Conservation (phyloP, 1,140 invertebrate genomes). For the Chelonus insularis region DNA sequence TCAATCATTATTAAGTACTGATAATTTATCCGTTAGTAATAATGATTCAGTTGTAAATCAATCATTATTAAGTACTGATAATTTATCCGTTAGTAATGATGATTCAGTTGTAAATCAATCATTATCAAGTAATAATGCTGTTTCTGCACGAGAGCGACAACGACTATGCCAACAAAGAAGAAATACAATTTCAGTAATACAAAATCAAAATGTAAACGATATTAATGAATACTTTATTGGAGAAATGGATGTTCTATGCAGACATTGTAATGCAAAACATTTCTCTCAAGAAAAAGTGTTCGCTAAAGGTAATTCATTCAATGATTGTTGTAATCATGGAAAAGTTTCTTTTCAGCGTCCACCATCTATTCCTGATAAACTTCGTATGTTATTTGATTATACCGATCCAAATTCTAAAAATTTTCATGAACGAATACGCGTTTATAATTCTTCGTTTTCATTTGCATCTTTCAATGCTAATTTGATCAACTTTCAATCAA, state of each 20-base stretch:
- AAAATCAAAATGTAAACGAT: background rate
- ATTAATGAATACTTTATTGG: background rate
- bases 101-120: too few species aligned
- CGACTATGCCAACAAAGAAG: too few species aligned
- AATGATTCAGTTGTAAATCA: too few species aligned
- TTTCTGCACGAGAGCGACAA: too few species aligned
- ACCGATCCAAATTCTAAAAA: constrained; percentile 1
- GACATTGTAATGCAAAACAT: constrained; percentile 13
- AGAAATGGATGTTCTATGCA: constrained; percentile 5
- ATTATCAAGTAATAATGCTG: too few species aligned
- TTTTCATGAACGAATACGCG: constrained; percentile 15
- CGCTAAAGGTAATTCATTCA: constrained; percentile 1
- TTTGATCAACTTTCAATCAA: constrained; percentile 13
- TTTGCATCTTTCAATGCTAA: constrained; percentile 20
- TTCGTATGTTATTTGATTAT: background rate
- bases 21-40: too few species aligned
- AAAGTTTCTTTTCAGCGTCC: background rate
- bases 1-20: too few species aligned
- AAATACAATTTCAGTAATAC: too few species aligned
- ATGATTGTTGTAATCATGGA: constrained; percentile 18
- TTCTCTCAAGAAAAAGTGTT: constrained; percentile 15
- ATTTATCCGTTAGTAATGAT: too few species aligned
- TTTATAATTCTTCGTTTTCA: constrained; percentile 13
- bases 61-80: too few species aligned
- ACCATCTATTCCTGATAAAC: background rate